Evolutionary conservation across 2,113 vertebrate genomes (phyloP).

Genomic region (Chloropsis cyanopogon): DNA sequence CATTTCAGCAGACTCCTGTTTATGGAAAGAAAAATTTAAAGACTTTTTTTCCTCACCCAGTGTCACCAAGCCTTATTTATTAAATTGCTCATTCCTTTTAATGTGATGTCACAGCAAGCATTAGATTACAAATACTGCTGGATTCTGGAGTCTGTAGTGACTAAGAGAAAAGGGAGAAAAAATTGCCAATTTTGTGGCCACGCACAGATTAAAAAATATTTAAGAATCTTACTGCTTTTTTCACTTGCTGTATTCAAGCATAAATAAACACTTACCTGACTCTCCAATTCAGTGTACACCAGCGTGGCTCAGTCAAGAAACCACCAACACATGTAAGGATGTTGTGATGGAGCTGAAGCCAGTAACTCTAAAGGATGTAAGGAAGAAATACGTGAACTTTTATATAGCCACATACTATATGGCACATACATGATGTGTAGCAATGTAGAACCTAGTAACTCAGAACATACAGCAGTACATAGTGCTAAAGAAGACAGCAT

Average conservation of each 20-base stretch:
- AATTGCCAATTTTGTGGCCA: background rate
- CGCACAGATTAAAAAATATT: background rate
- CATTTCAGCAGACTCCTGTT: background rate
- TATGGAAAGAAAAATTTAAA: background rate
- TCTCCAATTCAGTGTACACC: background rate
- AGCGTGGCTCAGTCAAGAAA: accelerated
- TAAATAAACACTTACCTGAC: background rate
- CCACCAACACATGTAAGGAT: background rate
- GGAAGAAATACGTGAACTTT: background rate
- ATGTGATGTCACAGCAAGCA: background rate
- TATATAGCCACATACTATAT: accelerated
- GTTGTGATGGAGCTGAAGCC: background rate
- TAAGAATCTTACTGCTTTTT: background rate
- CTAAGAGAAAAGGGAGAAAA: background rate
- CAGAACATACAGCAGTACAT: background rate
- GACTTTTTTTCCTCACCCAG: background rate
- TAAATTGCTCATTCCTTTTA: background rate
- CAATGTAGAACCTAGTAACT: background rate
- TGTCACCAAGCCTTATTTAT: background rate
- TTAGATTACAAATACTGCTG: background rate
- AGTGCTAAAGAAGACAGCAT: background rate
- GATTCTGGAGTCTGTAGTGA: background rate
- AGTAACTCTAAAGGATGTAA: background rate
- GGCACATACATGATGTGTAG: background rate
- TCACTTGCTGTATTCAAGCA: background rate